phyloP scores from a whole-genome alignment of 92 coral and sea anemone genomes.

The Epizoanthus fatuus region DNA sequence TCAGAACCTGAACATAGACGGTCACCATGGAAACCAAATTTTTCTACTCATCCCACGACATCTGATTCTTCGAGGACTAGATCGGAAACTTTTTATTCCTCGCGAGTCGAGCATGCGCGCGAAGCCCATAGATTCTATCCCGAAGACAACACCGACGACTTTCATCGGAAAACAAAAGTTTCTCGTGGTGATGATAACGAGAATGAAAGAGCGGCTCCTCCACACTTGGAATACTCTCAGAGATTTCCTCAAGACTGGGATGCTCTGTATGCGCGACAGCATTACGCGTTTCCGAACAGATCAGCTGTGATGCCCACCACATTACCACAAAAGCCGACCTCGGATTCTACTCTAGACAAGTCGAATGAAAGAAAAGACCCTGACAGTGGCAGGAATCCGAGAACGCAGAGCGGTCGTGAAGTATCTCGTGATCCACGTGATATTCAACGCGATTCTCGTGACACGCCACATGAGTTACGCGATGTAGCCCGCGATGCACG shows the following conservation, averaged over 20 bases:
- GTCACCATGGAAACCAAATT: slow-evolving; percentile 37
- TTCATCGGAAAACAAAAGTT: slow-evolving; percentile 18
- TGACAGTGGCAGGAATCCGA: neutral
- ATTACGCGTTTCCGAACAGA: neutral
- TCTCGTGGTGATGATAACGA: slow-evolving; percentile 29
- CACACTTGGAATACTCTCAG: slow-evolving; percentile 9
- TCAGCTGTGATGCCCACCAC: neutral
- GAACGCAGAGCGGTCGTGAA: slow-evolving; percentile 19
- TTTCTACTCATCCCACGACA: slow-evolving; percentile 4
- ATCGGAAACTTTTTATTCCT: slow-evolving; percentile 26
- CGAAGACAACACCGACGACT: slow-evolving; percentile 25
- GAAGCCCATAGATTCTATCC: slow-evolving; percentile 24
- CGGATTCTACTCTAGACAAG: neutral
- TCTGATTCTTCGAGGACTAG: slow-evolving; percentile 14
- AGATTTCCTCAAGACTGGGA: slow-evolving; percentile 28
- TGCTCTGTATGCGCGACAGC: slow-evolving; percentile 16
- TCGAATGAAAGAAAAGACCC: neutral
- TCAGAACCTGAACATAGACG: slow-evolving; percentile 35
- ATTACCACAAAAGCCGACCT: slow-evolving; percentile 2
- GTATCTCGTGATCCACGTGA: slow-evolving; percentile 10
- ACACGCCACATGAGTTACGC: slow-evolving; percentile 3
- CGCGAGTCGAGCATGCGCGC: slow-evolving; percentile 26
- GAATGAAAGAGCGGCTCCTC: slow-evolving; percentile 8
- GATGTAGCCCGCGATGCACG: slow-evolving; percentile 7
- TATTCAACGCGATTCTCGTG: slow-evolving; percentile 13